phyloP scores from a whole-genome alignment of 2,797 vertebrate genomes.

The Anomalospiza imberbis region DNA sequence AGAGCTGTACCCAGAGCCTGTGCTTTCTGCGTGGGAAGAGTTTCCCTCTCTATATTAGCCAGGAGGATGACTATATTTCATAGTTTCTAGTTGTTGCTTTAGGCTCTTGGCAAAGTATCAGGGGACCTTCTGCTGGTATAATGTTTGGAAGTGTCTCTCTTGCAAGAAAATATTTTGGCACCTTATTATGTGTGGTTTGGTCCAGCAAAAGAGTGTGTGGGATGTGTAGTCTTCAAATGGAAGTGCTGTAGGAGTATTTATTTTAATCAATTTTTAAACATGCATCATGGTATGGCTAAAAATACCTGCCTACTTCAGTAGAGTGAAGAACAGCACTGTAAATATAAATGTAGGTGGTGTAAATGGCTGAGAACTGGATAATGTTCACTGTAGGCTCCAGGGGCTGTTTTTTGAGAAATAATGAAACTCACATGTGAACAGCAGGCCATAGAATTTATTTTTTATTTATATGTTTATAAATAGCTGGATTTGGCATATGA shows the following conservation, averaged over 20 bases:
- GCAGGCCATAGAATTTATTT: not conserved
- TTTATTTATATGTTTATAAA: not conserved
- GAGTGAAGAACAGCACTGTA: not conserved
- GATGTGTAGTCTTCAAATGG: slow-evolving; percentile 33
- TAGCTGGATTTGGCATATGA: not conserved
- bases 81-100: not conserved
- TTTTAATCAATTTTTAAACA: slow-evolving; percentile 51
- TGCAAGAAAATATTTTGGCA: slow-evolving; percentile 13
- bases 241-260: slow-evolving; percentile 45
- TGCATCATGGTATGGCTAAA: not conserved
- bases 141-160: not conserved
- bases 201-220: slow-evolving; percentile 14
- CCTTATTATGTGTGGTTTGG: not conserved
- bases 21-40: not conserved
- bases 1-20: not conserved
- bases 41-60: not conserved
- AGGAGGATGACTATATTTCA: not conserved
- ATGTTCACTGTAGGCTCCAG: not conserved
- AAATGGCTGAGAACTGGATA: not conserved
- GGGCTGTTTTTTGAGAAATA: not conserved
- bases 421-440: not conserved
- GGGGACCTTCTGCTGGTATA: not conserved
- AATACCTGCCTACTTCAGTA: slow-evolving; percentile 23
- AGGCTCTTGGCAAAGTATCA: not conserved
- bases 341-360: not conserved